Base-by-base conservation (phyloP, 2,888 invertebrate species). In the Pammene fasciana region DNA sequence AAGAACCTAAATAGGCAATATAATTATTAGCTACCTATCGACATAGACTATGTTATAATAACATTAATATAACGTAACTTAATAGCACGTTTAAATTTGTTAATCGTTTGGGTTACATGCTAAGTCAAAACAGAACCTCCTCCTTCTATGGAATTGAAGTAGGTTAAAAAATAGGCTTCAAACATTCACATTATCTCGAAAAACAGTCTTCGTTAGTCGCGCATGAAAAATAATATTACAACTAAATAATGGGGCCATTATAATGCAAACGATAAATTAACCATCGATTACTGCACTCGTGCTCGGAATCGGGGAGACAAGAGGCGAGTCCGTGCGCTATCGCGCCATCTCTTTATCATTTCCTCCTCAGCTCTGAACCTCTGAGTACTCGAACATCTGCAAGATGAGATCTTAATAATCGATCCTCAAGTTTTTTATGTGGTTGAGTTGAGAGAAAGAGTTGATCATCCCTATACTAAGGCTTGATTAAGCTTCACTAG, bases 271-370 rank as follows among this genome's bases (percentile, higher is more conserved):
- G 11, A 52, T 48, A 50, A 62, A 57, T 64, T 45, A 68, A 18
- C n/a, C 45, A 36, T 13, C 64, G 64, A 68, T 68, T 62, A 64
- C 34, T 52, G 52, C 46, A 55, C 65, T 65, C 26, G 50, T 45
- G 52, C 18, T 66, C 65, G n/a, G n/a, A n/a, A n/a, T n/a, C n/a
- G 67, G 60, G 46, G 55, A 57, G 67, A 68, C 72, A 70, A 71
- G 72, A 70, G 75, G 75, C 73, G 73, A 74, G 67, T 68, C 11
- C 84, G 84, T 84, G 85, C 79, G 78, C 74, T 84, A 85, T 85
- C 83, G 41, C 52, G 13, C 6, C 41, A 67, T 80, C 68, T 55
- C 18, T 65, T 71, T 76, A 76, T 76, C 79, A 67, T 62, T 48
- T 70, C 54, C 68, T 68, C 74, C 70, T 68, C 52, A 48, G 54